phyloP scores from a whole-genome alignment of 2,797 vertebrate genomes.

The Chelon labrosus region DNA sequence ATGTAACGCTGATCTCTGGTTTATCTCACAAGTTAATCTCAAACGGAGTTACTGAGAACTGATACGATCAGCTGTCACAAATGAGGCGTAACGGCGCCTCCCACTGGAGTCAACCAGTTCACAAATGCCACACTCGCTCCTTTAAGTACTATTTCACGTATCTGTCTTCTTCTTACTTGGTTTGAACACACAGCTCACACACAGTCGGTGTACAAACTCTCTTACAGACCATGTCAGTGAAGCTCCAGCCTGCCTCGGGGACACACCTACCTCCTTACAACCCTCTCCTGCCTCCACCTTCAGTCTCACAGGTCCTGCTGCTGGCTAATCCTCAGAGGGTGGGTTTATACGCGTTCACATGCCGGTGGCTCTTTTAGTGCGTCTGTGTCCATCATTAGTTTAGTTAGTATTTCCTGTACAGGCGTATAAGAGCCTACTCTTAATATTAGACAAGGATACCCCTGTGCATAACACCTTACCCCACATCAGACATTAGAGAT shows the following conservation, averaged over 20 bases:
- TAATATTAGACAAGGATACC: too few species aligned
- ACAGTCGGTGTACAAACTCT: neutral
- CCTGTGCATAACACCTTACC: too few species aligned
- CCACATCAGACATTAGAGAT: too few species aligned
- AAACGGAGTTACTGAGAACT: neutral
- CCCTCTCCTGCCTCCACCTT: constrained; percentile 85
- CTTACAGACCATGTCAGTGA: constrained; percentile 88
- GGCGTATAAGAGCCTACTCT: too few species aligned
- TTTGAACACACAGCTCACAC: neutral
- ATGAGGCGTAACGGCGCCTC: too few species aligned
- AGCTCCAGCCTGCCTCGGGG: constrained; percentile 87
- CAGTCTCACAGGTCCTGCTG: constrained; percentile 90
- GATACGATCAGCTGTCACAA: neutral
- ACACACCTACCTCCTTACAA: constrained; percentile 88
- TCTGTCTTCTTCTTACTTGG: neutral
- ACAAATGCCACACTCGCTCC: too few species aligned
- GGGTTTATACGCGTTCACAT: constrained; percentile 29
- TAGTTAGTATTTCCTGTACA: too few species aligned
- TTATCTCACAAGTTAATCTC: neutral
- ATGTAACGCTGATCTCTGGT: neutral
- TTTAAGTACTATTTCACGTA: too few species aligned
- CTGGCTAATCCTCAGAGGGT: constrained; percentile 89
- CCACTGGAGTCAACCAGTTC: too few species aligned
- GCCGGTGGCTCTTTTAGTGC: neutral
- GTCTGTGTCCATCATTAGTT: neutral